Percentiles rank a stretch among this genome's conserved stretches.
These are phyloP conservation scores for Agriopis aurantiaria DNA, from an alignment of 2,888 invertebrate genomes.

Conservation along the genomic window DNA sequence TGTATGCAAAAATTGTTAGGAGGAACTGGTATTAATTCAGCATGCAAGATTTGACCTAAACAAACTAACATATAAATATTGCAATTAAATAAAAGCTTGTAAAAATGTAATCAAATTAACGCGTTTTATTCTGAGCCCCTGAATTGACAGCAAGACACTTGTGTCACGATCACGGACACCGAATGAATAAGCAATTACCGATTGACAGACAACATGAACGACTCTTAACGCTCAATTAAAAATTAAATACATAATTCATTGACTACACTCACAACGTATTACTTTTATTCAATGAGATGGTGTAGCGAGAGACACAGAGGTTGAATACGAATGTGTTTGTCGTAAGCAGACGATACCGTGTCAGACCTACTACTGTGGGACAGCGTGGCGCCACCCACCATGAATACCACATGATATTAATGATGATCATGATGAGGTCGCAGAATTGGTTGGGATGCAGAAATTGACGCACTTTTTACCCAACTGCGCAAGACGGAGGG, in stretches of 20 bases:
- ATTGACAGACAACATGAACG: slow-evolving; percentile 56
- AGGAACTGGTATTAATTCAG: too few relatives aligned
- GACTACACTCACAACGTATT: slow-evolving; percentile 56
- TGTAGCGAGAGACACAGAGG: slow-evolving; percentile 56
- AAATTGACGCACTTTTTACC: not conserved
- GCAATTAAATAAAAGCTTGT: too few relatives aligned
- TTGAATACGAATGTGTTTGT: slow-evolving; percentile 72
- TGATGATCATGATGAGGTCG: not conserved
- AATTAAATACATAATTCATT: slow-evolving; percentile 73
- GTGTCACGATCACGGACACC: slow-evolving; percentile 52
- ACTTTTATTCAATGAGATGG: slow-evolving; percentile 70
- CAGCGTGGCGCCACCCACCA: slow-evolving; percentile 68
- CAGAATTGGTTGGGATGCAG: not conserved
- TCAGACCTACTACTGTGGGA: slow-evolving; percentile 55
- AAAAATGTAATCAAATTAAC: slow-evolving; percentile 39
- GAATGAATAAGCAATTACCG: slow-evolving; percentile 59
- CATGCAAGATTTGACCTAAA: too few relatives aligned
- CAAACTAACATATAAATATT: too few relatives aligned
- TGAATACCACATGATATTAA: slow-evolving; percentile 3
- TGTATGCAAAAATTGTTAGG: too few relatives aligned
- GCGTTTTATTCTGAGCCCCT: slow-evolving; percentile 48
- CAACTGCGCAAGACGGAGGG: too few relatives aligned
- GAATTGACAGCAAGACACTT: slow-evolving; percentile 48
- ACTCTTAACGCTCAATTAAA: slow-evolving; percentile 68
- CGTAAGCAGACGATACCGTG: slow-evolving; percentile 52